Base-by-base conservation (phyloP, 2,888 invertebrate species). In the Galerucella nymphaeae region DNA sequence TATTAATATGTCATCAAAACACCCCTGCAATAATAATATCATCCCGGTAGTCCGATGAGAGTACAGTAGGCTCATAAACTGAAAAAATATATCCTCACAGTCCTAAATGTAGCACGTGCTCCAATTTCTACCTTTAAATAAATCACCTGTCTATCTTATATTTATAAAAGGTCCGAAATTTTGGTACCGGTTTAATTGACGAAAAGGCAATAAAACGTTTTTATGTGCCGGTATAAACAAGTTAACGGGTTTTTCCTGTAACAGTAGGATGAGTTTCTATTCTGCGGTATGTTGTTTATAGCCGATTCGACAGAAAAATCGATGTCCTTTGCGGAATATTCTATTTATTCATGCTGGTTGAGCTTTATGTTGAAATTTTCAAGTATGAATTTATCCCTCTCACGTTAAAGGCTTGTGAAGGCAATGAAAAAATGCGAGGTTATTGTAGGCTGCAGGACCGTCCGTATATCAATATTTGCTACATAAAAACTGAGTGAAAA, bases 121-220 rank as follows among this genome's bases (percentile, higher is more conserved):
- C 75, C 76, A 75, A 77, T 73, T 74, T 72, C 71, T 65, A 76
- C 74, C 75, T 76, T 76, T 78, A 77, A 77, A 79, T 79, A 77
- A 76, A 75, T 76, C 77, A 76, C 65, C 74, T 72, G 62, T 67
- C 76, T 72, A 76, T 77, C 72, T 73, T 53, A 72, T 77, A 79
- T 76, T 77, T 75, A 79, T 72, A 68, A 62, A 45, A 13, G n/a
- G 59, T 13, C 30, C 45, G 48, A 65, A 67, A 71, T 69, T 61
- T 73, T 71, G 58, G 62, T 55, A 48, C 72, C 71, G 71, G 70
- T 68, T 71, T 74, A 71, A 76, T 71, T 73, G 73, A 62, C 53
- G 70, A 71, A 66, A 70, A 16, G 20, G 65, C 65, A 72, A 66
- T 73, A 67, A 72, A 71, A 71, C 70, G 64, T 74, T 76, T 74